Percentiles rank a stretch among this genome's conserved stretches.
Evolutionary conservation across 2,113 vertebrate species (phyloP).

Genomic region (Gobius niger): DNA sequence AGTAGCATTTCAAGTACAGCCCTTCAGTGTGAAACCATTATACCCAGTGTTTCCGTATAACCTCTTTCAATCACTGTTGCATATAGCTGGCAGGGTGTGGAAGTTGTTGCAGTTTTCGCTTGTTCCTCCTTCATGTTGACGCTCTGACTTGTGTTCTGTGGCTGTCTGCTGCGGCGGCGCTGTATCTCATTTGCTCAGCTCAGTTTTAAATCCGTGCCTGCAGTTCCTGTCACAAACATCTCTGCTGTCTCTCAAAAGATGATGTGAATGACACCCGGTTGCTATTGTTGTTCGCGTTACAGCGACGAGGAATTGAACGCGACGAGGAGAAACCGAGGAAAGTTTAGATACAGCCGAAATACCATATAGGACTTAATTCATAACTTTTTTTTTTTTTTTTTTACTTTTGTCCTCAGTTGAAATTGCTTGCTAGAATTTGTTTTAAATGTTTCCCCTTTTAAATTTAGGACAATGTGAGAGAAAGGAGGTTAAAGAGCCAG

Average conservation of each 20-base stretch:
- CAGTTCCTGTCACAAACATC: not conserved
- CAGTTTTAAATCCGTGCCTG: constrained; percentile 1
- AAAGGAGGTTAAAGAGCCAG: too few species aligned
- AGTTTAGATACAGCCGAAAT: not conserved
- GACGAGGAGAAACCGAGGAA: not conserved
- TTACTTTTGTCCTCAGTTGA: too few species aligned
- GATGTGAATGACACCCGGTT: not conserved
- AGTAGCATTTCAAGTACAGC: too few species aligned
- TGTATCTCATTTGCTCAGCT: constrained; percentile 1
- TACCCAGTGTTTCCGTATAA: not conserved
- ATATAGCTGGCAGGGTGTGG: too few species aligned
- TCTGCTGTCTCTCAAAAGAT: not conserved
- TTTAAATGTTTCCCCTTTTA: too few species aligned
- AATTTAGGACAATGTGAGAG: too few species aligned
- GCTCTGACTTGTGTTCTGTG: not conserved
- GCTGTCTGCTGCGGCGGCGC: not conserved
- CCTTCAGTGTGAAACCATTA: too few species aligned
- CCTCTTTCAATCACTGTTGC: too few species aligned
- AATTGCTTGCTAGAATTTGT: too few species aligned
- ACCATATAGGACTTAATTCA: not conserved
- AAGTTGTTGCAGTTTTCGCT: not conserved
- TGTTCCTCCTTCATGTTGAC: not conserved
- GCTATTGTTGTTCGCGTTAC: not conserved
- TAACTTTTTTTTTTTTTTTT: too few species aligned
- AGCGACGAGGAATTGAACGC: not conserved